Evolutionary conservation across 37 sponge, comb jelly and placozoan species (phyloP), one percentile per base, ranked within the genome.

Genomic region (Agelas oroides): DNA sequence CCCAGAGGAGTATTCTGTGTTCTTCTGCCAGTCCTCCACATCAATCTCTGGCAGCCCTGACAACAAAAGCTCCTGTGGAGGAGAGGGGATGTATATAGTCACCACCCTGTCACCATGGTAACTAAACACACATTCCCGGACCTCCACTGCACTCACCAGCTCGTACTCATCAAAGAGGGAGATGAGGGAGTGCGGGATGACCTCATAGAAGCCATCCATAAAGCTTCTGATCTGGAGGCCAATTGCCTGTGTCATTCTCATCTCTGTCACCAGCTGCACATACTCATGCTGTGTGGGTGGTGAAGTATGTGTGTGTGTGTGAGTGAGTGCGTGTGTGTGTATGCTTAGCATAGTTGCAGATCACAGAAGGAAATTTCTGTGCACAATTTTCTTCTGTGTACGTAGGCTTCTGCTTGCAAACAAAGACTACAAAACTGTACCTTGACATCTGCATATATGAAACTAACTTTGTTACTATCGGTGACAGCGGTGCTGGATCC

Each of bases 121-220:
- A n/a, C n/a, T n/a, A n/a, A n/a, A n/a, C 46, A 46, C 46, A 46
- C 46, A 14, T 3, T 61, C 2, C 5, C 5, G 3, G 5, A 2
- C 5, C 11, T 14, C n/a, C 3, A 3, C 14, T 12, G 15, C 70
- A 69, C 95, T 76, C 41, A 94, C 95, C 79, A 98, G 89, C 82
- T 98, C 98, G 75, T 93, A 92, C 76, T 95, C 98, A 70, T 95
- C 90, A 74, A 98, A 98, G 41, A 98, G 86, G 19, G 96, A 86
- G 46, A 98, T 85, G 14, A 98, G 83, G 1, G 82, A 74, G 57
- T 87, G 91, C 14, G 98, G 98, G 24, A 98, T 87, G n/a, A 95
- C 70, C 68, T 91, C 92, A 71, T 98, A 86, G 80, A 98, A 95
- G 5, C 98, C 98, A 2, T 88, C 92, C 65, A 93, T 72, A 84